These are phyloP conservation scores for Brachyhypopomus occidentalis DNA, from an alignment of 2,113 vertebrate species.

Conservation along the genomic window DNA sequence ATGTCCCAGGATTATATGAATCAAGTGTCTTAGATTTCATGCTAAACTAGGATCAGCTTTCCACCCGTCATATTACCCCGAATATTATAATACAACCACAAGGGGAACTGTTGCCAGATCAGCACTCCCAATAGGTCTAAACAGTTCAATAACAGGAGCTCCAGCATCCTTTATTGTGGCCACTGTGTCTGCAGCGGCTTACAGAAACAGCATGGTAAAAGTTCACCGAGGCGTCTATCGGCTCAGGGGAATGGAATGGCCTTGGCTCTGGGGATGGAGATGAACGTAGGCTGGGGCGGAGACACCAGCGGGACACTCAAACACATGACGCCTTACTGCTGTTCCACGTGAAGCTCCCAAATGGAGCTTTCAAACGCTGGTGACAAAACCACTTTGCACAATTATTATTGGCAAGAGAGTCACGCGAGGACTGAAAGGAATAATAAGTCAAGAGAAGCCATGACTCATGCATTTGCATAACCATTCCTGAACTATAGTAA, in stretches of 20 bases:
- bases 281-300: neutral
- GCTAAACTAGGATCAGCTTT: too few species aligned
- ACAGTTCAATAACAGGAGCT: neutral
- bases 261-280: slow-evolving; percentile 12
- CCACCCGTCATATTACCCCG: too few species aligned
- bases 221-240: neutral
- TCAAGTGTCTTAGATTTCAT: too few species aligned
- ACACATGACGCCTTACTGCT: neutral
- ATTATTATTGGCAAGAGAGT: slow-evolving; percentile 8
- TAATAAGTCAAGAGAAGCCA: slow-evolving; percentile 11
- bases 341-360: slow-evolving; percentile 26
- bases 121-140: too few species aligned
- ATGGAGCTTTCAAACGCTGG: slow-evolving; percentile 1
- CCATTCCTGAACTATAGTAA: slow-evolving; percentile 12
- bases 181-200: neutral
- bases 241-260: neutral
- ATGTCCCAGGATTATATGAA: too few species aligned
- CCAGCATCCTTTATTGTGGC: neutral
- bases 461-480: slow-evolving; percentile 14
- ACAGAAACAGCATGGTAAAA: slow-evolving; percentile 1
- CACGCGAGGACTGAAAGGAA: slow-evolving; percentile 7
- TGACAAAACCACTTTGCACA: slow-evolving; percentile 17
- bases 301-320: slow-evolving; percentile 33
- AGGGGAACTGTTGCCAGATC: too few species aligned
- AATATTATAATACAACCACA: too few species aligned